phyloP scores from a whole-genome alignment of 1,140 invertebrate species.

The Plectrocnemia conspersa region DNA sequence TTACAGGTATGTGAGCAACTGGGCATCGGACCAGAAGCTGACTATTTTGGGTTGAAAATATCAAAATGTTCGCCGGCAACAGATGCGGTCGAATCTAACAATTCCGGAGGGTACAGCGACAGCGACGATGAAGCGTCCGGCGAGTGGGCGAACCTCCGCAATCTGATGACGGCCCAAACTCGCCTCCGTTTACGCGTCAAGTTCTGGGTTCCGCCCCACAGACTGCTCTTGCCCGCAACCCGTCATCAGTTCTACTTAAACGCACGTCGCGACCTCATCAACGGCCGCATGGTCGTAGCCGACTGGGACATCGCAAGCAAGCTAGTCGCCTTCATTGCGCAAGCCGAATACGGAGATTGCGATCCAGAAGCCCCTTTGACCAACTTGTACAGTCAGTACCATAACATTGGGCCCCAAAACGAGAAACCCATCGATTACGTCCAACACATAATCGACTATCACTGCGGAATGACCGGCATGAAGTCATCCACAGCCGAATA shows the following conservation, averaged over 20 bases:
- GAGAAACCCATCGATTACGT: slow-evolving; percentile 61
- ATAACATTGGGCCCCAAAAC: slow-evolving; percentile 55
- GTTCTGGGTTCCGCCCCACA: slow-evolving; percentile 86
- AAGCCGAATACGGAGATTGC: slow-evolving; percentile 68
- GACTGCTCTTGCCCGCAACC: slow-evolving; percentile 76
- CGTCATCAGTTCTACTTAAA: slow-evolving; percentile 81
- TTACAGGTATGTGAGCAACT: slow-evolving; percentile 65
- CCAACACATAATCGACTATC: slow-evolving; percentile 59
- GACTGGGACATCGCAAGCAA: slow-evolving; percentile 67
- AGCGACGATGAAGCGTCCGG: slow-evolving; percentile 5
- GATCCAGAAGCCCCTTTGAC: slow-evolving; percentile 55
- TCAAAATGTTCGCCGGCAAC: slow-evolving; percentile 59
- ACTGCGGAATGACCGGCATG: slow-evolving; percentile 52
- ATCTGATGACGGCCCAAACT: slow-evolving; percentile 65
- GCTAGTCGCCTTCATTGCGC: slow-evolving; percentile 70
- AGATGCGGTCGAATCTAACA: slow-evolving; percentile 48
- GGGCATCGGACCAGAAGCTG: slow-evolving; percentile 76
- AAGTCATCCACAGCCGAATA: slow-evolving; percentile 63
- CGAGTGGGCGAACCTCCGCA: slow-evolving; percentile 78
- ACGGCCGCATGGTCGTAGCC: slow-evolving; percentile 62
- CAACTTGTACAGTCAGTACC: slow-evolving; percentile 59
- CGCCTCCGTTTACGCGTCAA: slow-evolving; percentile 66
- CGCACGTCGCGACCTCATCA: slow-evolving; percentile 67
- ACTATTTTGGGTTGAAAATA: slow-evolving; percentile 77
- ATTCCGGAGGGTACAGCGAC: slow-evolving; percentile 13